Base-by-base conservation (phyloP, 2,888 invertebrate species). In the Amaurobius ferox region DNA sequence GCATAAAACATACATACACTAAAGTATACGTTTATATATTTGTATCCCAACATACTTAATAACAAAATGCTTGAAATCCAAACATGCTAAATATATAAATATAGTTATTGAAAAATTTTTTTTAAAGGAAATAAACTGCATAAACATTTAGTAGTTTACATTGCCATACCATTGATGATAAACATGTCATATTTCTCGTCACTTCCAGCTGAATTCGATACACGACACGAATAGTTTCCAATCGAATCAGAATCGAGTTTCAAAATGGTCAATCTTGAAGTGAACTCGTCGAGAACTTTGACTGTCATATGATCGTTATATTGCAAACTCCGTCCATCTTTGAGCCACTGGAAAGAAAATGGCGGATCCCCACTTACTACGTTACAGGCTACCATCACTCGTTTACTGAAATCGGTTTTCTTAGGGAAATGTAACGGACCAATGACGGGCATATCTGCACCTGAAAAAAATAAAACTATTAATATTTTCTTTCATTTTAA, bases 301-400 rank as follows among this genome's bases (percentile, higher is more conserved):
- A 44, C 19, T 11, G 29, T n/a, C 1, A 44, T 3, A 28, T 30
- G 3, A 7, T 61, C 39, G 6, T 13, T 44, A 5, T 76, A 64
- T 0, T 19, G n/a, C 0, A 79, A 28, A 7, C 61, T 2, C 3
- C 16, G 32, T 0, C 72, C 87, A 35, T 88, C 86, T 78, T 87
- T 88, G 28, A 70, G 61, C 89, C 89, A 89, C 0, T n/a, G 16
- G 71, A 88, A 88, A 13, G 26, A 11, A 16, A 88, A 78, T 0
- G 89, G 89, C 40, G 76, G 44, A 35, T 83, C 78, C 0, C 89
- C 89, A 6, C 81, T 79, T 0, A 64, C 29, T 2, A 74, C 70
- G 2, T 30, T 70, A 13, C 86, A 86, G 23, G 73, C n/a, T 0
- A 86, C 55, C 11, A 61, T 55, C 0, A 40, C 61, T n/a, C 79